These are phyloP conservation scores for Microtus oregoni DNA, from an alignment of 2,113 vertebrate genomes.

Conservation along the genomic window DNA sequence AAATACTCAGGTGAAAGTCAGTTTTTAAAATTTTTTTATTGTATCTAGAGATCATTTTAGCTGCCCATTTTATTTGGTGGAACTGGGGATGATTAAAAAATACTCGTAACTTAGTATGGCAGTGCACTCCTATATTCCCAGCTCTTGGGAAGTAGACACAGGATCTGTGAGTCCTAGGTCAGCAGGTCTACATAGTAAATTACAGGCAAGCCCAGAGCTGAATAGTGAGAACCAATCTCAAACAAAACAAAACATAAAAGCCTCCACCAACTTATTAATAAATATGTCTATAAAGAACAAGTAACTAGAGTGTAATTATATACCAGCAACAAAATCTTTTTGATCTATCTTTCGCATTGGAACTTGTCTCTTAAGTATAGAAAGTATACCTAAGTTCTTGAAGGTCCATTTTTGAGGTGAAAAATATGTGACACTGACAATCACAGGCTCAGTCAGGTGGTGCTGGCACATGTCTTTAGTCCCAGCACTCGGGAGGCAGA, in stretches of 20 bases:
- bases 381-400: neutral
- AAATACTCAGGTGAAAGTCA: neutral
- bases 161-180: neutral
- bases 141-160: neutral
- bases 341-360: neutral
- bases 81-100: neutral
- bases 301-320: neutral
- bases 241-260: neutral
- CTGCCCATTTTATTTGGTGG: neutral
- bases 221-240: neutral
- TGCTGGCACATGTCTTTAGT: too few relatives aligned
- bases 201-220: neutral
- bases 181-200: neutral
- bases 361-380: neutral
- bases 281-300: conserved; percentile 50
- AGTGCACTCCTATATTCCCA: neutral
- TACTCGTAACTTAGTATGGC: too few relatives aligned
- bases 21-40: neutral
- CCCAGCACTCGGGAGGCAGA: too few relatives aligned
- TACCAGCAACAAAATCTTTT: neutral
- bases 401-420: neutral
- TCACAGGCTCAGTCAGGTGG: conserved; percentile 8
- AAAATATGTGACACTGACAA: conserved; percentile 26
- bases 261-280: neutral
- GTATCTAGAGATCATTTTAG: neutral